These are phyloP conservation scores for Semicossyphus pulcher DNA, from an alignment of 2,113 vertebrate genomes.

Conservation along the genomic window DNA sequence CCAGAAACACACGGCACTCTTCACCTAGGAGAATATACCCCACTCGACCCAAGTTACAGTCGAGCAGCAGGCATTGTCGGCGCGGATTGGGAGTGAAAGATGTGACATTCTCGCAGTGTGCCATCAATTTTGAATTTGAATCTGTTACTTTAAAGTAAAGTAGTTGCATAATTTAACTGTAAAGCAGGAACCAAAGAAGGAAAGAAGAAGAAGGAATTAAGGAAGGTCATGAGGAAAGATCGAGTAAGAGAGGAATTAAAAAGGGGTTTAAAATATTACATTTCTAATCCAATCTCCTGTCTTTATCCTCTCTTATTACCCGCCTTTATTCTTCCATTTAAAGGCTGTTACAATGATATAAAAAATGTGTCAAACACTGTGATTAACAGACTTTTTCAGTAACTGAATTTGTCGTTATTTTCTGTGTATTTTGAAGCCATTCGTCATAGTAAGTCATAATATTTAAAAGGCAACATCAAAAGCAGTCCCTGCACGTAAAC, in stretches of 20 bases:
- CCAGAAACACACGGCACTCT: no score
- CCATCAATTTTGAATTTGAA: no score
- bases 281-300: background rate
- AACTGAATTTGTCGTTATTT: background rate
- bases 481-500: constrained; percentile 22
- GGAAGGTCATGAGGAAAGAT: no score
- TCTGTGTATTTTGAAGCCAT: background rate
- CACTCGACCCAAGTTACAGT: no score
- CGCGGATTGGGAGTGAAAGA: no score
- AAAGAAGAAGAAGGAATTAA: no score
- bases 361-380: background rate
- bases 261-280: background rate
- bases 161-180: no score
- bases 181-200: background rate
- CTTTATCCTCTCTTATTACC: background rate
- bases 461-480: constrained; percentile 2
- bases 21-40: no score
- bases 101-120: no score
- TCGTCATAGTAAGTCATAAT: constrained; percentile 19
- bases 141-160: no score
- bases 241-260: background rate
- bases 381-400: background rate
- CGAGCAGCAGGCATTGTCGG: no score
- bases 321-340: background rate
- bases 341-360: background rate